These are phyloP conservation scores for Ceratitis capitata DNA, from an alignment of 1,140 invertebrate genomes.

Conservation along the genomic window DNA sequence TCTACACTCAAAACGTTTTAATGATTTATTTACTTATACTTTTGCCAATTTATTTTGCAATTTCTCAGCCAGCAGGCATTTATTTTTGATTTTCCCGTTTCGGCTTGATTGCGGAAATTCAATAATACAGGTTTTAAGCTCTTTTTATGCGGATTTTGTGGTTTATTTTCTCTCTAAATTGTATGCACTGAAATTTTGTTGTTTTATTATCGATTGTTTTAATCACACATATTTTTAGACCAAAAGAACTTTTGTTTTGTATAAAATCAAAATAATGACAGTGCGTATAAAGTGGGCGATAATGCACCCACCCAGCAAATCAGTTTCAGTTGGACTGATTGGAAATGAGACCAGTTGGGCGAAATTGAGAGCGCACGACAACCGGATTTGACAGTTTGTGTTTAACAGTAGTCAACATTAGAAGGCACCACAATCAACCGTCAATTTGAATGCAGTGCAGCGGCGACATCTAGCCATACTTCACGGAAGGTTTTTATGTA, in stretches of 20 bases:
- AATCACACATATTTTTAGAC: background rate
- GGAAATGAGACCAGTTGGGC: background rate
- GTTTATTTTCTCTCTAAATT: no score
- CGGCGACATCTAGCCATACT: background rate
- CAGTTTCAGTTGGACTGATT: background rate
- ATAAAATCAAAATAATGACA: conserved; percentile 29
- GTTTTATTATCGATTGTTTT: background rate
- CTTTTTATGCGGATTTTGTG: no score
- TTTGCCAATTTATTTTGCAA: background rate
- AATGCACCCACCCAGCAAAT: background rate
- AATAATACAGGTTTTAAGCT: no score
- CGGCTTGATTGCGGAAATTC: background rate
- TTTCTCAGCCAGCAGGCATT: background rate
- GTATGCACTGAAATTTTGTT: background rate
- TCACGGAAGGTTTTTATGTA: no score
- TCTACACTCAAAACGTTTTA: background rate
- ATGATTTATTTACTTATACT: background rate
- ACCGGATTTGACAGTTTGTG: background rate
- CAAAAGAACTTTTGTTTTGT: conserved; percentile 10
- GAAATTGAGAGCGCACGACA: background rate
- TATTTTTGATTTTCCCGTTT: background rate
- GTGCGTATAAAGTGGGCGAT: background rate
- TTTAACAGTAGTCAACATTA: background rate
- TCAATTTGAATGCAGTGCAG: background rate
- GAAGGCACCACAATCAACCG: background rate